Percentiles rank a stretch among this genome's conserved stretches.
phyloP scores from a whole-genome alignment of 2,113 vertebrate genomes.

The human region DNA sequence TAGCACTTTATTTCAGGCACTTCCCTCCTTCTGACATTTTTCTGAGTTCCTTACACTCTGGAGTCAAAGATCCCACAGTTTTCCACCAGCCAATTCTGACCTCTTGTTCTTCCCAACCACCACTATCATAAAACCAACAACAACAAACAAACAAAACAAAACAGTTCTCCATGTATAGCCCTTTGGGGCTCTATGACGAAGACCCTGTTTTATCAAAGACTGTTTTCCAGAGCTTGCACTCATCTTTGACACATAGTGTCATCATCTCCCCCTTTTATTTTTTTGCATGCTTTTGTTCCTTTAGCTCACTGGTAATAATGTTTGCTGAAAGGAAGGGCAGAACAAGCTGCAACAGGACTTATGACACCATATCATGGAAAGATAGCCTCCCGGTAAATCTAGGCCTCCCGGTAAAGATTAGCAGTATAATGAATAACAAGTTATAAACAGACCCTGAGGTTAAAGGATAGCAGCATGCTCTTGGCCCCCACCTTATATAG shows the following conservation, averaged over 20 bases:
- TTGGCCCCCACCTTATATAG: neutral
- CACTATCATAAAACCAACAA: neutral
- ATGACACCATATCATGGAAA: neutral
- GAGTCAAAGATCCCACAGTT: neutral
- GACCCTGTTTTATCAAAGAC: neutral
- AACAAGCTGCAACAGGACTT: neutral
- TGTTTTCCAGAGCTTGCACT: neutral
- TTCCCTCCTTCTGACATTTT: neutral
- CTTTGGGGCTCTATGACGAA: neutral
- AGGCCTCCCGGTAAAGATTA: neutral
- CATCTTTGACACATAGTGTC: neutral
- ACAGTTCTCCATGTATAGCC: neutral
- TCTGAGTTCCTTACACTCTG: neutral
- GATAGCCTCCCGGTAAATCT: neutral
- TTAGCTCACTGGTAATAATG: neutral
- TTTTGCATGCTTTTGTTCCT: neutral
- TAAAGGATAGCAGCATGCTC: neutral
- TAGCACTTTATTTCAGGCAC: neutral
- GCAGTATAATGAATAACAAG: slow-evolving; percentile 37
- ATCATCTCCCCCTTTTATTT: neutral
- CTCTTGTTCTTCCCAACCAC: neutral
- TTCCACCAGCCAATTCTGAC: neutral
- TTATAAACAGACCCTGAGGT: slow-evolving; percentile 35
- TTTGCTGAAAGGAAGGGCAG: neutral
- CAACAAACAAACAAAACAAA: neutral